Conservation (phyloP, 2,797 vertebrate species). For the Hippoglossus hippoglossus region DNA sequence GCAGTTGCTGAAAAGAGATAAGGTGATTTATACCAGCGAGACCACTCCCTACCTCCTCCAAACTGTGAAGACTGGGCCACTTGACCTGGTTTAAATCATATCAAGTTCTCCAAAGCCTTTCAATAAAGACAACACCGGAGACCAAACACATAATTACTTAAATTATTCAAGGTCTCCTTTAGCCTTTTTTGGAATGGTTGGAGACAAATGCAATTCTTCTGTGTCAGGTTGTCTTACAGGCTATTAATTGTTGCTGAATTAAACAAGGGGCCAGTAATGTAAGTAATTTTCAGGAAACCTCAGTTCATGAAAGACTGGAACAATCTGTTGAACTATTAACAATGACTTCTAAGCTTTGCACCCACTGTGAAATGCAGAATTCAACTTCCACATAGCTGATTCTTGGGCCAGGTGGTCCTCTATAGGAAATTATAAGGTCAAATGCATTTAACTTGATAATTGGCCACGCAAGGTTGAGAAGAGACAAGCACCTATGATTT, state of each 20-base stretch:
- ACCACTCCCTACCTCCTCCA: no score
- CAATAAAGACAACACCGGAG: background rate
- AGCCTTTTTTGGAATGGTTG: no score
- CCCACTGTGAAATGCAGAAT: slow-evolving; percentile 13
- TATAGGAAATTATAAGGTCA: slow-evolving; percentile 34
- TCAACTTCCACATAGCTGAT: slow-evolving; percentile 5
- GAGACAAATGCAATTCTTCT: no score
- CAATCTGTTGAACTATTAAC: slow-evolving; percentile 23
- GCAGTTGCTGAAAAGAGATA: no score
- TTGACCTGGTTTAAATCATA: background rate
- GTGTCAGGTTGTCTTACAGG: no score
- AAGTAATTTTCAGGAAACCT: background rate
- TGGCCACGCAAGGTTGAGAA: slow-evolving; percentile 20
- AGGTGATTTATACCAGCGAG: background rate
- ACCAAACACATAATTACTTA: no score
- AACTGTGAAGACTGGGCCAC: background rate
- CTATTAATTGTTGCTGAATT: background rate
- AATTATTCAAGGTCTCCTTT: no score
- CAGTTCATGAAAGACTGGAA: slow-evolving; percentile 27
- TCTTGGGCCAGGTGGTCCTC: slow-evolving; percentile 24
- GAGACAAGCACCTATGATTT: slow-evolving; percentile 31
- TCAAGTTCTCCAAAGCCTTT: background rate
- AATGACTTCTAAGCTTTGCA: slow-evolving; percentile 13
- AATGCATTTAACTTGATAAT: slow-evolving; percentile 38
- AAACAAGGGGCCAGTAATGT: background rate